Conservation (phyloP, 2,113 vertebrate genomes). For the Puma concolor region DNA sequence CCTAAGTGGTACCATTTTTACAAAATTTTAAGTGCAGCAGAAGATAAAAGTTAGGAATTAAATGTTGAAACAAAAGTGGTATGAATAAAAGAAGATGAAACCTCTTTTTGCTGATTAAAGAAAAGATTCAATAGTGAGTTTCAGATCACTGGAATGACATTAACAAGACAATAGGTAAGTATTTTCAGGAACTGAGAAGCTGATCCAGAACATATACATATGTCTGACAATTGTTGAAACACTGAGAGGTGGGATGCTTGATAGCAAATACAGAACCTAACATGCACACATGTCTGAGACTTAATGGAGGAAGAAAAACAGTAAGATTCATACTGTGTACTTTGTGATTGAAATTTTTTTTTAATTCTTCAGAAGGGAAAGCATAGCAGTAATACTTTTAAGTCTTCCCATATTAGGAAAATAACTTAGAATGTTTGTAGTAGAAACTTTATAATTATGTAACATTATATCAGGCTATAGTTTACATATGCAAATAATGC, state of each 20-base stretch:
- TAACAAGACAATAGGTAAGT: background rate
- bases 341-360: slow-evolving; percentile 11
- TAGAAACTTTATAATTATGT: background rate
- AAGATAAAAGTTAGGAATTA: slow-evolving; percentile 45
- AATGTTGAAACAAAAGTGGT: slow-evolving; percentile 38
- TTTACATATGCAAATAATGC: slow-evolving; percentile 4
- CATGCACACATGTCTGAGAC: background rate
- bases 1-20: background rate
- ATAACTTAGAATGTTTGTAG: slow-evolving; percentile 36
- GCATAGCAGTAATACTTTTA: background rate
- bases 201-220: background rate
- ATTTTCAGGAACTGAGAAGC: slow-evolving; percentile 6
- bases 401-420: background rate
- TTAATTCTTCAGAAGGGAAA: slow-evolving; percentile 23
- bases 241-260: background rate
- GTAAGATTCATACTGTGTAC: background rate
- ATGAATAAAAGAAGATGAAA: slow-evolving; percentile 15
- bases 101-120: background rate
- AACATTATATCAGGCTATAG: slow-evolving; percentile 36
- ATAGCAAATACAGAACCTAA: background rate
- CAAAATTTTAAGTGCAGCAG: background rate
- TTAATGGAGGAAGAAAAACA: background rate
- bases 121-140: background rate
- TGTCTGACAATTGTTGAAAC: background rate
- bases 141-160: background rate